phyloP scores from a whole-genome alignment of 2,797 vertebrate genomes.

The Rhodeus uyekii region DNA sequence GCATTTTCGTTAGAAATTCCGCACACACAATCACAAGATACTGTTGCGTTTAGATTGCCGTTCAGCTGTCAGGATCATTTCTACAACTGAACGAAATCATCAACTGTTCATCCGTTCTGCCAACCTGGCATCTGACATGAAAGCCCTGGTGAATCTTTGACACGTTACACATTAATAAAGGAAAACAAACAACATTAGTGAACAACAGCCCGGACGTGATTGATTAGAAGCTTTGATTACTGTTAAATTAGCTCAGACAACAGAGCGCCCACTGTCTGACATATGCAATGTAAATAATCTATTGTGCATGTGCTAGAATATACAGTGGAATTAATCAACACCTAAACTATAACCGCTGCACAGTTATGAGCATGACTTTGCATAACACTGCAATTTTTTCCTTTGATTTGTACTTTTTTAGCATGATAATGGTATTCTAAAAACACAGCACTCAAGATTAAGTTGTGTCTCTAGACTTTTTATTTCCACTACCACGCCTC shows the following conservation, averaged over 20 bases:
- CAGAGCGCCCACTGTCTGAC: conserved; percentile 72
- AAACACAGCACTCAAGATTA: neutral
- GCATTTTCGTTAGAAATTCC: neutral
- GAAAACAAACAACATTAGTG: conserved; percentile 62
- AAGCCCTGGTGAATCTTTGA: conserved; percentile 54
- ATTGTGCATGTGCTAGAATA: conserved; percentile 17
- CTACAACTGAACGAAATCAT: conserved; percentile 49
- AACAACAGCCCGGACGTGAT: conserved; percentile 58
- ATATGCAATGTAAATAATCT: conserved; percentile 80
- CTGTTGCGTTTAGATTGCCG: conserved; percentile 30
- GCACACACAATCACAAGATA: neutral
- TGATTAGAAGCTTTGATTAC: conserved; percentile 78
- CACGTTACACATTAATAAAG: conserved; percentile 78
- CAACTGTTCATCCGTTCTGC: conserved; percentile 52
- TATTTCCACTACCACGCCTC: neutral
- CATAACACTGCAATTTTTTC: neutral
- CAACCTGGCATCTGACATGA: conserved; percentile 46
- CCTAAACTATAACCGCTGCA: conserved; percentile 12
- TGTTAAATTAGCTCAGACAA: conserved; percentile 81
- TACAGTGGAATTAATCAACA: conserved; percentile 30
- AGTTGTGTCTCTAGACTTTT: neutral
- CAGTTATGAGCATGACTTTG: neutral
- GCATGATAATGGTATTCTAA: neutral
- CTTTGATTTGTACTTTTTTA: neutral
- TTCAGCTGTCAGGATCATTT: conserved; percentile 41